Evolutionary conservation across 1,140 invertebrate genomes (phyloP).

Genomic region (Lepidurus apus): DNA sequence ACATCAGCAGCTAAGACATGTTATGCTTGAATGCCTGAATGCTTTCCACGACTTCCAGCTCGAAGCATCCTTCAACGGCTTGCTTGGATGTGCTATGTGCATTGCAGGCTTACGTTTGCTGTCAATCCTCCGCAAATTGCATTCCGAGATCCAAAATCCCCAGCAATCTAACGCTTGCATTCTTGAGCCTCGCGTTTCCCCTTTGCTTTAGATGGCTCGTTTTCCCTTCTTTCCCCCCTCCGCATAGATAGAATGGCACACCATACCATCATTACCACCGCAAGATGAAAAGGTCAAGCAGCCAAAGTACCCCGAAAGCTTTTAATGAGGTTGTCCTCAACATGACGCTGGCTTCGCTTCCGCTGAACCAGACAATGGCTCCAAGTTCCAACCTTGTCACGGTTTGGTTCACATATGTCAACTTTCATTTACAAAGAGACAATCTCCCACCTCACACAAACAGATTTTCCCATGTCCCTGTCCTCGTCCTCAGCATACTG

Average conservation of each 20-base stretch:
- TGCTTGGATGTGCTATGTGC: background rate
- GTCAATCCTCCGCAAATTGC: constrained; percentile 14
- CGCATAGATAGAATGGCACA: background rate
- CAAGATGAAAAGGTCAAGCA: constrained; percentile 10
- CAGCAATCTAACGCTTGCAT: constrained; percentile 9
- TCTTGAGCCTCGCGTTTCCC: background rate
- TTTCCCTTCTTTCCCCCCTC: background rate
- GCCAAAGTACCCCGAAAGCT: background rate
- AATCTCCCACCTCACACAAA: background rate
- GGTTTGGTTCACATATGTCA: too few species aligned
- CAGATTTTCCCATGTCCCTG: too few species aligned
- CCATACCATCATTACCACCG: background rate
- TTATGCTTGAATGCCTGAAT: constrained; percentile 1
- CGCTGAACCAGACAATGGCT: too few species aligned
- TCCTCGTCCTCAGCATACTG: too few species aligned
- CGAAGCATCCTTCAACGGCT: constrained; percentile 14
- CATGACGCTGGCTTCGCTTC: too few species aligned
- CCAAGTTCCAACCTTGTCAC: too few species aligned
- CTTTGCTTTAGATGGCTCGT: background rate
- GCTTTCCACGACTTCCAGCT: background rate
- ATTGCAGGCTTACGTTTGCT: background rate
- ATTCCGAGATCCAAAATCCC: background rate
- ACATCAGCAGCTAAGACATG: background rate
- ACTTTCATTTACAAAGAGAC: background rate
- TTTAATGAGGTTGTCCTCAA: background rate